A percentile compares a stretch with the other conserved stretches of the same genome.
These are phyloP conservation scores for Patella pellucida DNA, from an alignment of 2,888 invertebrate species.

Conservation along the genomic window DNA sequence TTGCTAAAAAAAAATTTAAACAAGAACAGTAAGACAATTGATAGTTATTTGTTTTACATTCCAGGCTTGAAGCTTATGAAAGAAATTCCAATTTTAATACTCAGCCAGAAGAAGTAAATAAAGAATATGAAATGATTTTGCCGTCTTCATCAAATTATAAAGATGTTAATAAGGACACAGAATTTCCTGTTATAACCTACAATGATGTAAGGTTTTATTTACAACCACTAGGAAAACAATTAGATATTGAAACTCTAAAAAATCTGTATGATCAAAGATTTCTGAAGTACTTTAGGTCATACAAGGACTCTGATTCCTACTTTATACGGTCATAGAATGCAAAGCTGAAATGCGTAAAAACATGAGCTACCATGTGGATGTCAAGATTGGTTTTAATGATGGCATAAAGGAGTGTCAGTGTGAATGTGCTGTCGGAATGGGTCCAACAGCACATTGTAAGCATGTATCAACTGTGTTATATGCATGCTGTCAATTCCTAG, in stretches of 20 bases:
- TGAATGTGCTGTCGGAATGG: neutral
- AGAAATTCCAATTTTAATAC: neutral
- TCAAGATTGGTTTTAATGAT: neutral
- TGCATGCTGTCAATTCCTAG: neutral
- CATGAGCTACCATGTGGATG: neutral
- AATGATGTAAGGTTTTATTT: no score
- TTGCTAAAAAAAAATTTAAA: no score
- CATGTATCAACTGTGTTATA: conserved; percentile 16
- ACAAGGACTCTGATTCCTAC: no score
- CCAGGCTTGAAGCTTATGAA: neutral
- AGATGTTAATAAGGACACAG: no score
- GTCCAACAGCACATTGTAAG: neutral
- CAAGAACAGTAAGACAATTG: no score
- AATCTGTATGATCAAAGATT: no score
- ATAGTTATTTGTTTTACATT: neutral
- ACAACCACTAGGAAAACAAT: no score
- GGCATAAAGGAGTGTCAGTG: neutral
- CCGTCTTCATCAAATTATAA: neutral
- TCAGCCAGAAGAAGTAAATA: neutral
- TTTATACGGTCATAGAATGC: neutral
- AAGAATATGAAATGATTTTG: neutral
- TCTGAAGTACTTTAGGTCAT: no score
- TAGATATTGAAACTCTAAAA: no score
- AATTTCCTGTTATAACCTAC: no score
- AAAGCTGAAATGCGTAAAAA: neutral